Conservation (phyloP, 2,888 invertebrate species). For the Diarsia rubi region DNA sequence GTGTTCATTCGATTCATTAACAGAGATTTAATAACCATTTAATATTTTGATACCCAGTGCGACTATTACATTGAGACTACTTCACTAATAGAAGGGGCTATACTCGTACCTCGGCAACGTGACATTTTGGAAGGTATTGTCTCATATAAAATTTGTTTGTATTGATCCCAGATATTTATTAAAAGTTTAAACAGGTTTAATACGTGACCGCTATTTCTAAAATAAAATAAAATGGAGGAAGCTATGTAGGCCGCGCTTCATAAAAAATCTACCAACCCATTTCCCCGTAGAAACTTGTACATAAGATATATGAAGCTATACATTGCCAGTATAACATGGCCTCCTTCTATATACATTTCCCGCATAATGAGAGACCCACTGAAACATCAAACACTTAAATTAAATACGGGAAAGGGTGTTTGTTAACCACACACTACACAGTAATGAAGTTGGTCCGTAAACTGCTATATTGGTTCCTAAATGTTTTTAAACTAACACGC, state of each 20-base stretch:
- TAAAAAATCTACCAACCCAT: too few species aligned
- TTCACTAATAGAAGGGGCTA: too few species aligned
- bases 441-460: slow-evolving; percentile 2
- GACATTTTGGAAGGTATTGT: too few species aligned
- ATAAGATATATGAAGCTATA: background rate
- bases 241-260: too few species aligned
- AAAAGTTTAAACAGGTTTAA: too few species aligned
- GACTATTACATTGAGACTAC: background rate
- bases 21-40: background rate
- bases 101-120: too few species aligned
- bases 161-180: too few species aligned
- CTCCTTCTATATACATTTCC: background rate
- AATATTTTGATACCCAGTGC: background rate
- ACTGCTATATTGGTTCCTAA: slow-evolving; percentile 15
- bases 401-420: slow-evolving; percentile 39
- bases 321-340: background rate
- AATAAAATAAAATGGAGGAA: too few species aligned
- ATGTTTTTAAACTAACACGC: slow-evolving; percentile 2
- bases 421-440: slow-evolving; percentile 28
- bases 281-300: background rate
- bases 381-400: slow-evolving; percentile 19
- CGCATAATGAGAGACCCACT: background rate
- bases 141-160: too few species aligned
- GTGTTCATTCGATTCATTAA: background rate
- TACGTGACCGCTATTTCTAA: too few species aligned